A percentile compares a stretch with the other conserved stretches of the same genome.
These are phyloP conservation scores for Podarcis raffonei DNA, from an alignment of 2,113 vertebrate species.

Conservation along the genomic window DNA sequence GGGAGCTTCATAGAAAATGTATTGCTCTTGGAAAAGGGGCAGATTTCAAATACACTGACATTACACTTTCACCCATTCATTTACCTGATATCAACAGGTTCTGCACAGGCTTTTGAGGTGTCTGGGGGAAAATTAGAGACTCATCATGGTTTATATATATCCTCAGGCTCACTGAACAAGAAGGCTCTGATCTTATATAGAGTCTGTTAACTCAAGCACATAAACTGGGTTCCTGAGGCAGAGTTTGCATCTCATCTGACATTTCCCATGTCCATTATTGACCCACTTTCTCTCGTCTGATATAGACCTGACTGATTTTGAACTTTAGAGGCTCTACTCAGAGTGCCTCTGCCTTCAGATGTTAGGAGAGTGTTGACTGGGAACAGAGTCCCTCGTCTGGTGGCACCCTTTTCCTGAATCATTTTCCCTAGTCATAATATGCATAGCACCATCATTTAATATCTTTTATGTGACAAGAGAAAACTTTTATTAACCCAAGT, in stretches of 20 bases:
- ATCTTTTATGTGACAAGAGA: not conserved
- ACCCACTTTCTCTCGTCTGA: not conserved
- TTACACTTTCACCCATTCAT: not conserved
- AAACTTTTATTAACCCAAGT: not conserved
- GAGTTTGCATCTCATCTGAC: not conserved
- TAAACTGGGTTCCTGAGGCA: not conserved
- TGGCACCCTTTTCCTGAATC: too few species aligned
- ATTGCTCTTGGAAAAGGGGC: not conserved
- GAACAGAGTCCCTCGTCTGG: not conserved
- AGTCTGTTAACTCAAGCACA: not conserved
- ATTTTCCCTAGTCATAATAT: not conserved
- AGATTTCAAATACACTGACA: not conserved
- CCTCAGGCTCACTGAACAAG: not conserved
- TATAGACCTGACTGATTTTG: not conserved
- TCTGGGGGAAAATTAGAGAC: not conserved
- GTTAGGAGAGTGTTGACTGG: not conserved
- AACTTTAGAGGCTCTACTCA: too few species aligned
- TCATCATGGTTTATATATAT: not conserved
- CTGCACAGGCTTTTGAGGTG: not conserved
- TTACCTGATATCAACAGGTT: not conserved
- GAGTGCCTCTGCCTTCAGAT: not conserved
- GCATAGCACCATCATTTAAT: too few species aligned
- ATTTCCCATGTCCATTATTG: not conserved
- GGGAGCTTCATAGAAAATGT: not conserved
- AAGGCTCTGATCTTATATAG: not conserved